phyloP scores from a whole-genome alignment of 2,888 invertebrate genomes.

The Leptopterna dolabrata region DNA sequence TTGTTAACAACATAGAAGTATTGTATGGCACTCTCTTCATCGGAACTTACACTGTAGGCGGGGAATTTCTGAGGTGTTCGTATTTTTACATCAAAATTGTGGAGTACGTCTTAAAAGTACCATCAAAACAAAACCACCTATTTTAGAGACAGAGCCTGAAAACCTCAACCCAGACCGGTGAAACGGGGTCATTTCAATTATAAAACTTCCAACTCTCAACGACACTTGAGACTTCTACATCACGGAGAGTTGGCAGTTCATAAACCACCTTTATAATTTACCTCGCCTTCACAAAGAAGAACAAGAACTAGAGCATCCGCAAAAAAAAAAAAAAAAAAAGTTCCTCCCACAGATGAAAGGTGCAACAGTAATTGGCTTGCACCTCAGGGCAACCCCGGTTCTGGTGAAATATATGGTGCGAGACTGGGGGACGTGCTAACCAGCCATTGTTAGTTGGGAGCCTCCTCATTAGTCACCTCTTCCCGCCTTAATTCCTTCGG shows the following conservation, averaged over 20 bases:
- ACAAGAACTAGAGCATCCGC: background rate
- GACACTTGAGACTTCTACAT: background rate
- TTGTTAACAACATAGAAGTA: no score
- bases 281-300: background rate
- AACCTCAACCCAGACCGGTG: no score
- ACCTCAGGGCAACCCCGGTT: background rate
- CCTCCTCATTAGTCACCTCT: conserved; percentile 15
- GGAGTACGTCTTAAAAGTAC: no score
- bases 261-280: background rate
- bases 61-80: no score
- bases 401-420: conserved; percentile 5
- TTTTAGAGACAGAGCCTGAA: no score
- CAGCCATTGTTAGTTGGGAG: conserved; percentile 8
- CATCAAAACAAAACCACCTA: no score
- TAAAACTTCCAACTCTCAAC: no score
- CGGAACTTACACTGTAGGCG: no score
- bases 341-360: background rate
- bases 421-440: conserved; percentile 22
- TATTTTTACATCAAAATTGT: no score
- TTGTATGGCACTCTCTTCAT: no score
- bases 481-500: background rate
- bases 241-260: background rate
- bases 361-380: conserved; percentile 21
- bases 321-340: no score
- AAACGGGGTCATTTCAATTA: no score